Percentiles rank a stretch among this genome's conserved stretches.
Conservation (phyloP, 2,113 vertebrate genomes). For the Oncorhynchus masou region DNA sequence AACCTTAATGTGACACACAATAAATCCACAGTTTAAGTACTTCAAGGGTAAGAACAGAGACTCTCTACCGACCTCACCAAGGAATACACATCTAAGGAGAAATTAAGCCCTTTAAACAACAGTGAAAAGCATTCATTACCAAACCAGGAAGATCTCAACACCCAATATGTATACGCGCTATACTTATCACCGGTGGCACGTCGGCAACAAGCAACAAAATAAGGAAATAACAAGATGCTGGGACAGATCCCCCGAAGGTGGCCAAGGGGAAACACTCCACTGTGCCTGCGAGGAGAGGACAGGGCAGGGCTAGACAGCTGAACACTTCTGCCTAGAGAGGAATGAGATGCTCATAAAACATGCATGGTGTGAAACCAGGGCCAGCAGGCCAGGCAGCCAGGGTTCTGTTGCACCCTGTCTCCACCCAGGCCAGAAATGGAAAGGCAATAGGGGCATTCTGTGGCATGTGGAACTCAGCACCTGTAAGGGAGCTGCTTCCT, state of each 20-base stretch:
- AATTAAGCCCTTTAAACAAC: slow-evolving; percentile 60
- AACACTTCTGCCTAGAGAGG: slow-evolving; percentile 56
- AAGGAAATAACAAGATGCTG: slow-evolving; percentile 43
- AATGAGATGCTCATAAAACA: slow-evolving; percentile 68
- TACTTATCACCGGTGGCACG: slow-evolving; percentile 45
- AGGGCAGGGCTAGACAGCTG: slow-evolving; percentile 13
- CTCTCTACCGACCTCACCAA: slow-evolving; percentile 35
- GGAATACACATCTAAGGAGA: slow-evolving; percentile 34
- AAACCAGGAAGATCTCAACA: slow-evolving; percentile 53
- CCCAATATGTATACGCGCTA: slow-evolving; percentile 41
- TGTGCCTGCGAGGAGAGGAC: neutral
- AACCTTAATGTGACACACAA: no score
- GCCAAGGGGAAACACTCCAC: slow-evolving; percentile 13
- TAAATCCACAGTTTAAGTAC: no score
- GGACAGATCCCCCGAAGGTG: slow-evolving; percentile 21
- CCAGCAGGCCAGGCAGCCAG: slow-evolving; percentile 35
- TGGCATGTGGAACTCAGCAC: neutral
- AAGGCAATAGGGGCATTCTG: neutral
- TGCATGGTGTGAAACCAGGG: slow-evolving; percentile 50
- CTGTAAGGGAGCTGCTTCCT: neutral
- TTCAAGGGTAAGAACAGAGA: slow-evolving; percentile 26
- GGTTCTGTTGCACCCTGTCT: slow-evolving; percentile 2
- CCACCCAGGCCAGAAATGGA: neutral
- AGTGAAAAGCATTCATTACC: slow-evolving; percentile 68
- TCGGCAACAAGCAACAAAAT: slow-evolving; percentile 15